These are phyloP conservation scores for Lanistes nyassanus DNA, from an alignment of 1,140 invertebrate species.

Conservation along the genomic window DNA sequence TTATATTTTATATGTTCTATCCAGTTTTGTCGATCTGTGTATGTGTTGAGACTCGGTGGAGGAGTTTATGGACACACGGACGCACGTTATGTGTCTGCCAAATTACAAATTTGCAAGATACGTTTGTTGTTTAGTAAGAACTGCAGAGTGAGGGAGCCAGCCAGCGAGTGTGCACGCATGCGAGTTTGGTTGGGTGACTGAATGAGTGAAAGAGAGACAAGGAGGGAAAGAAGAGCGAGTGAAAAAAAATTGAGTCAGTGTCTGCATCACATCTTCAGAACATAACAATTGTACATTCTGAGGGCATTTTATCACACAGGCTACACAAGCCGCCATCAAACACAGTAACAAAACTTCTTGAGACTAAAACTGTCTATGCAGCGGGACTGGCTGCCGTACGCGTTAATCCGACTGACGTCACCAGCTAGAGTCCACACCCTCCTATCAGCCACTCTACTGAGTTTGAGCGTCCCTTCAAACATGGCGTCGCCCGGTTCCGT, in stretches of 20 bases:
- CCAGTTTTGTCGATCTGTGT: no score
- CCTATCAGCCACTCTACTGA: no score
- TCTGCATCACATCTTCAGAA: not conserved
- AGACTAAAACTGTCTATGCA: conserved; percentile 56
- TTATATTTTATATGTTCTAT: no score
- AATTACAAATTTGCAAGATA: no score
- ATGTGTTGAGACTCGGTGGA: no score
- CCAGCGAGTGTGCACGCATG: no score
- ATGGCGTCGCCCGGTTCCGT: conserved; percentile 55
- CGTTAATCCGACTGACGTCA: conserved; percentile 63
- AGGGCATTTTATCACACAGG: not conserved
- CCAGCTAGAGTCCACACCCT: conserved; percentile 45
- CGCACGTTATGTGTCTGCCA: no score
- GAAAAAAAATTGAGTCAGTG: not conserved
- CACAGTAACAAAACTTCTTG: conserved; percentile 63
- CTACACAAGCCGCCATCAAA: not conserved
- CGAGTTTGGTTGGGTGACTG: no score
- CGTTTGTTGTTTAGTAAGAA: no score
- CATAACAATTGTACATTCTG: not conserved
- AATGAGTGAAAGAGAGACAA: not conserved
- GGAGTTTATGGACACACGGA: no score
- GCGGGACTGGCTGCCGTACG: conserved; percentile 55
- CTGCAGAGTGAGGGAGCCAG: no score
- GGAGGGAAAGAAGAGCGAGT: not conserved
- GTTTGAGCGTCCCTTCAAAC: conserved; percentile 59